A percentile compares a stretch with the other conserved stretches of the same genome.
These are phyloP conservation scores for Rhynchonycteris naso DNA, from an alignment of 2,797 vertebrate genomes.

Conservation along the genomic window DNA sequence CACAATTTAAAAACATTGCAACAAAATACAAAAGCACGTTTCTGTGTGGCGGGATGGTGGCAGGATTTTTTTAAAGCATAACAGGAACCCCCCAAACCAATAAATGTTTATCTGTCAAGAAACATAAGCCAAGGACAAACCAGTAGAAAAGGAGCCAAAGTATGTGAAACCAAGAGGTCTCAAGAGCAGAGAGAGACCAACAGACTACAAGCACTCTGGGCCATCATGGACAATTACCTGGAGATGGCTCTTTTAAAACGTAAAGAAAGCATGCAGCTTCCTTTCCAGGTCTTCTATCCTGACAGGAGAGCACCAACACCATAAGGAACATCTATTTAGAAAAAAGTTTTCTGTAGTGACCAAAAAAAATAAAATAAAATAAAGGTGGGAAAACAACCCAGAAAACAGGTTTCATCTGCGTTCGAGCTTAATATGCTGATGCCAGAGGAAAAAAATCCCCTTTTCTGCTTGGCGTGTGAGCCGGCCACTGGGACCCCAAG, in stretches of 20 bases:
- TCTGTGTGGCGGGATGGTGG: too few relatives aligned
- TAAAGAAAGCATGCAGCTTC: neutral
- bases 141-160: neutral
- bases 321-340: neutral
- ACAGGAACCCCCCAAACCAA: neutral
- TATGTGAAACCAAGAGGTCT: neutral
- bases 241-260: neutral
- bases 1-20: neutral
- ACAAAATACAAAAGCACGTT: neutral
- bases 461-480: neutral
- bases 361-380: too few relatives aligned
- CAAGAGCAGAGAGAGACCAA: neutral
- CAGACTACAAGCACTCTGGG: neutral
- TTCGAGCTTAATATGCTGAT: neutral
- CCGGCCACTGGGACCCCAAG: too few relatives aligned
- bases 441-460: rapidly evolving
- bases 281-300: neutral
- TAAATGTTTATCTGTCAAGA: neutral
- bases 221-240: neutral
- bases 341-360: neutral
- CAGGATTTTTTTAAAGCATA: neutral
- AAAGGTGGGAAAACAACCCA: neutral
- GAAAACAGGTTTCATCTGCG: rapidly evolving
- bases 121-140: neutral
- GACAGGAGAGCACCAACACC: neutral